Base-by-base conservation (phyloP, 2,113 vertebrate genomes). In the Gallinago jamesoni region DNA sequence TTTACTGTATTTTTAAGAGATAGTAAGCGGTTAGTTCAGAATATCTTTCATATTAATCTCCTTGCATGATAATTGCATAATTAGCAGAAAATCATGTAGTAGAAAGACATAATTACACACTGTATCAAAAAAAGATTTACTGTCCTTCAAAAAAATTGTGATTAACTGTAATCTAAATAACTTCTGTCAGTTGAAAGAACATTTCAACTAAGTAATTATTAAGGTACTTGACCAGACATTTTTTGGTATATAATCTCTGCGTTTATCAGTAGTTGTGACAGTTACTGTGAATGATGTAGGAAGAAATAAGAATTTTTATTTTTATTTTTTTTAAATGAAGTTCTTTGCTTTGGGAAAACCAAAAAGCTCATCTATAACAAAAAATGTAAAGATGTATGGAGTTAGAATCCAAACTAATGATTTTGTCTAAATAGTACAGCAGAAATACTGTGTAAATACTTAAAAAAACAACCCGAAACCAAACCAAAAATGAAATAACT, bases 11-110 rank as follows among this genome's bases (percentile, higher is more conserved):
- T 94, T 94, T 91, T 59, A 93, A 75, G 1, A 12, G n/a, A 88
- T n/a, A 73, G 47, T 2, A 31, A 64, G 18, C 21, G 55, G 31
- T 83, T 69, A 87, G 55, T 60, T 88, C 50, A 91, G 60, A 72
- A 33, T 87, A 84, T 93, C 87, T 95, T 85, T 85, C 60, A 31
- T 92, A 86, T 91, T 95, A 93, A 94, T 95, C 53, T 94, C 57
- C 57, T 66, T 66, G 27, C 37, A 50, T 76, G 43, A 66, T 89
- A 96, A 94, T 85, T 94, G 64, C 43, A 41, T 95, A 96, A 95
- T 97, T 95, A 97, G 12, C n/a, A 67, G 74, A 89, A 96, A 79
- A n/a, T 76, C 56, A 27, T 79, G 83, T 63, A 37, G 21, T 74
- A 72, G 74, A 67, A 87, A 96, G 72, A 66, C 53, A 50, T 93